Conservation (phyloP, 2,113 vertebrate genomes). For the Perccottus glenii region DNA sequence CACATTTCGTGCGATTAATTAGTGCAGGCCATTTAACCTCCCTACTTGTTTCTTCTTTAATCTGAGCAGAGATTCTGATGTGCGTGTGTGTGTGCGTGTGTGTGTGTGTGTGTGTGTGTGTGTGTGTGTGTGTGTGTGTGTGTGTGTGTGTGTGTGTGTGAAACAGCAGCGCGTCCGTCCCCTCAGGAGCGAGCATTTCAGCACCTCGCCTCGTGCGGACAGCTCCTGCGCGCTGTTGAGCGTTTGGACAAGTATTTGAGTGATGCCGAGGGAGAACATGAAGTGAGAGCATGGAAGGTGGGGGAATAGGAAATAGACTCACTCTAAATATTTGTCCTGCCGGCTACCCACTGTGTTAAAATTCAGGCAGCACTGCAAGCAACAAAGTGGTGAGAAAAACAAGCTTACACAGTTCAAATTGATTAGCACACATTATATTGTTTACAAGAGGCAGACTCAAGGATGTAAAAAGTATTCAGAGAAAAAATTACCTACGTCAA, state of each 20-base stretch:
- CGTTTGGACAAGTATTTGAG: constrained; percentile 4
- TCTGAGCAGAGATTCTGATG: constrained; percentile 16
- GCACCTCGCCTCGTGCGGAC: constrained; percentile 45
- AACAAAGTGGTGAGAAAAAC: neutral
- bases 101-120: neutral
- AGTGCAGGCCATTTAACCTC: constrained; percentile 21
- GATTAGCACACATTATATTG: neutral
- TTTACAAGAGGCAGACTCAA: neutral
- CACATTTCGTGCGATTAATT: constrained; percentile 47
- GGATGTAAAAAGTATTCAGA: too few relatives aligned
- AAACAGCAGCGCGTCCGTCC: neutral
- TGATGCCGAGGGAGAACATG: neutral
- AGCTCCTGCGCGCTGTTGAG: constrained; percentile 33
- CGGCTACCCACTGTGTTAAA: constrained; percentile 28
- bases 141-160: neutral
- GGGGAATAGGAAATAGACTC: constrained; percentile 1
- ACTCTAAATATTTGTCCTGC: constrained; percentile 33
- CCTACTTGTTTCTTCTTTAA: constrained; percentile 1
- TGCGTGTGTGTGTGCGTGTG: neutral
- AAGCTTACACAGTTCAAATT: neutral
- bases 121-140: neutral
- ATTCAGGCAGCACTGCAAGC: constrained; percentile 13
- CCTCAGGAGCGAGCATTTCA: constrained; percentile 35
- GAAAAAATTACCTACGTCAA: too few relatives aligned
- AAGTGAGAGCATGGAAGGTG: neutral